These are phyloP conservation scores for Podilymbus podiceps DNA, from an alignment of 2,113 vertebrate genomes.

Conservation along the genomic window DNA sequence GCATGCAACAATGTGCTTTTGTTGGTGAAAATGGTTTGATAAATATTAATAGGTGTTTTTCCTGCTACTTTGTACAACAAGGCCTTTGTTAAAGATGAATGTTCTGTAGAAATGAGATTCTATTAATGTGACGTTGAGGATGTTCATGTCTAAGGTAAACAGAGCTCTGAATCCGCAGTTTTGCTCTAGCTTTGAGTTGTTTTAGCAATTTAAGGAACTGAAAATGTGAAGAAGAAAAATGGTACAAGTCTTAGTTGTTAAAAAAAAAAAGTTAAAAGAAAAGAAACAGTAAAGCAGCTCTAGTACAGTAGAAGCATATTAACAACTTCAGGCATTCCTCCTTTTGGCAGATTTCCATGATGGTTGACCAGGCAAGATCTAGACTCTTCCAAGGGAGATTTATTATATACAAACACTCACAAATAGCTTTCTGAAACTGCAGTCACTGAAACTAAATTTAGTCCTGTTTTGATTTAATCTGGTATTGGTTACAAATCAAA, in stretches of 20 bases:
- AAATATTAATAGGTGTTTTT: slow-evolving; percentile 78
- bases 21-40: slow-evolving; percentile 74
- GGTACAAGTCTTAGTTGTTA: not conserved
- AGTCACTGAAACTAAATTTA: not conserved
- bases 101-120: slow-evolving; percentile 59
- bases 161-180: not conserved
- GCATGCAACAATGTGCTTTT: slow-evolving; percentile 71
- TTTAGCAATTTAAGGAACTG: slow-evolving; percentile 9
- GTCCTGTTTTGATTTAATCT: slow-evolving; percentile 26
- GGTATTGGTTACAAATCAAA: slow-evolving; percentile 12
- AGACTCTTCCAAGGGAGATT: not conserved
- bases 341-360: not conserved
- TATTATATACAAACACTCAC: not conserved
- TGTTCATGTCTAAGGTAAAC: slow-evolving; percentile 11
- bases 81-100: slow-evolving; percentile 57
- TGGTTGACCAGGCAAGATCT: not conserved
- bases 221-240: slow-evolving; percentile 9
- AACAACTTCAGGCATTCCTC: not conserved
- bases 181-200: not conserved
- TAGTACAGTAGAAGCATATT: not conserved
- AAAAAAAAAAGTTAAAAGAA: not conserved
- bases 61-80: slow-evolving; percentile 32
- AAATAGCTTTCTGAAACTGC: not conserved
- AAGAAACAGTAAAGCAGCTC: not conserved
- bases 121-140: slow-evolving; percentile 36